These are phyloP conservation scores for Diabrotica undecimpunctata DNA, from an alignment of 1,140 invertebrate genomes.

Conservation along the genomic window DNA sequence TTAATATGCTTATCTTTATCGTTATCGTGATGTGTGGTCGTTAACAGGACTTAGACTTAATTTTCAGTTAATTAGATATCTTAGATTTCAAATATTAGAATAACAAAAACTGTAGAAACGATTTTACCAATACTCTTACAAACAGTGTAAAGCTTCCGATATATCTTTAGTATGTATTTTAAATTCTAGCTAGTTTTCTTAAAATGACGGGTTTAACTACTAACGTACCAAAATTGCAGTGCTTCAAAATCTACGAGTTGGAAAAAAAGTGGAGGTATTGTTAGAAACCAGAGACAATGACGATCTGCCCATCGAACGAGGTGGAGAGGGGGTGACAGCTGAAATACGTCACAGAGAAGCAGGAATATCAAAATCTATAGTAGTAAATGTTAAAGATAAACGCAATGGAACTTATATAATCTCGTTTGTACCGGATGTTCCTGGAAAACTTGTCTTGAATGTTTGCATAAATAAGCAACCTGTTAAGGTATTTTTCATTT, in stretches of 20 bases:
- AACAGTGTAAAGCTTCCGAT: too few relatives aligned
- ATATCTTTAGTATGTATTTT: too few relatives aligned
- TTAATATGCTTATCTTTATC: too few relatives aligned
- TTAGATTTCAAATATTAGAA: too few relatives aligned
- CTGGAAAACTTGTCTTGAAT: conserved; percentile 57
- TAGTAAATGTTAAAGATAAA: conserved; percentile 55
- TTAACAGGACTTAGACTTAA: too few relatives aligned
- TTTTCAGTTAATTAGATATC: too few relatives aligned
- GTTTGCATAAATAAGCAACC: conserved; percentile 60
- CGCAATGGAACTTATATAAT: conserved; percentile 60
- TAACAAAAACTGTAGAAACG: too few relatives aligned
- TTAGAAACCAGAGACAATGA: conserved; percentile 54
- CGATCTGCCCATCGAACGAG: conserved; percentile 52
- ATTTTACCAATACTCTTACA: too few relatives aligned
- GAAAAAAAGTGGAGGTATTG: conserved; percentile 49
- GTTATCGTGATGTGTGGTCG: too few relatives aligned
- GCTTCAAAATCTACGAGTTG: conserved; percentile 47
- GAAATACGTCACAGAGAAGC: conserved; percentile 49
- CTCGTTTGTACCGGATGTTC: conserved; percentile 54
- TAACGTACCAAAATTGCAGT: conserved; percentile 27
- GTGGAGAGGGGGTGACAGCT: conserved; percentile 50
- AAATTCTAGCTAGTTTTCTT: too few relatives aligned
- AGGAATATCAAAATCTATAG: conserved; percentile 51
- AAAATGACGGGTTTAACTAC: too few relatives aligned
- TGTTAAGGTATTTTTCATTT: conserved; percentile 52